Evolutionary conservation across 2,113 vertebrate species (phyloP), one percentile per base, ranked within the genome.

Genomic region (Montifringilla adamsi): DNA sequence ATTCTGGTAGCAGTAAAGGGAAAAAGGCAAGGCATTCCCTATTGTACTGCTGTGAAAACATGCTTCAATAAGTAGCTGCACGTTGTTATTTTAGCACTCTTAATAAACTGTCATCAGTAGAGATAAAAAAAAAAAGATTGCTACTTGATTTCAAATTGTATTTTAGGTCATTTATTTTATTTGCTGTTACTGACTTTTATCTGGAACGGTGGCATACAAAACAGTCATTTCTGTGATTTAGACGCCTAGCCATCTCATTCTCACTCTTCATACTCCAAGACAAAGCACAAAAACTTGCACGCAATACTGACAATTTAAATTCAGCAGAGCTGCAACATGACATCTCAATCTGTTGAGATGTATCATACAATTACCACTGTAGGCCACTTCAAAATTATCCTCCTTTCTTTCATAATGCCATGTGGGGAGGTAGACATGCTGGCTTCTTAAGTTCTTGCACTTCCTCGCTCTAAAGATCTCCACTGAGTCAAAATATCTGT

Each of bases 351-450:
- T 90, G 90, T 92, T 96, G 77, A 94, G 84, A 83, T 87, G 28
- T 66, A 89, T 89, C 87, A 49, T 60, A 55, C 39, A 60, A 52
- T 87, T 97, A 95, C 82, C 90, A 94, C 85, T 84, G 63, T 62
- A 97, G 90, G 75, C 84, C 59, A 91, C 89, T 96, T 96, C 10
- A 96, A 55, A 96, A 96, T 94, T 92, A 87, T 91, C 69, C 90
- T 73, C 58, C 85, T 80, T 90, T 83, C 85, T 94, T 94, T 72
- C 80, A 75, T 81, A 95, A 94, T 12, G 3, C 59, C 33, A 23
- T 15, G 39, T 79, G 69, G 52, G 35, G 67, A 82, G 33, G 35
- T 21, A 91, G 18, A 75, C 31, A 35, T 2, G 8, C 90, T 89
- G 84, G 11, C 75, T 95, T 49, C 77, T 93, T 55, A 84, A 93